Base-by-base conservation (phyloP, 2,797 vertebrate genomes). In the Melanotaenia nigrans region DNA sequence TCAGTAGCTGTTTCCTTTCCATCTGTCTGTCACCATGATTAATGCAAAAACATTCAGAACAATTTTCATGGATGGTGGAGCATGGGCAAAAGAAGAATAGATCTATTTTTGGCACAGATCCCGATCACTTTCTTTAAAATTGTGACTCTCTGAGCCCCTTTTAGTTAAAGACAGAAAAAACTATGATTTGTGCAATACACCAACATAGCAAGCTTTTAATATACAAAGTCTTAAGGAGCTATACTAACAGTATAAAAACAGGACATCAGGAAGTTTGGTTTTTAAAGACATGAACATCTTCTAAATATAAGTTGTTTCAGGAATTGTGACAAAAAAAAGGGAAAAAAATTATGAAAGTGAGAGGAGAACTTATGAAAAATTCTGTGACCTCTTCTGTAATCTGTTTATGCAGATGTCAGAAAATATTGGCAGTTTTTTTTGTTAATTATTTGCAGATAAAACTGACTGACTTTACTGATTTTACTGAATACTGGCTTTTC, bases 201-300 rank as follows among this genome's bases (percentile, higher is more conserved):
- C 18, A n/a, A 47, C 45, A 47, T 47, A 20, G 45, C 4, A 13
- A 24, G 22, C 7, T 13, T 4, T 11, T 22, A 13, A 49, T 9
- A 54, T 5, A 5, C 11, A 0, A 30, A 1, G 4, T 30, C 16
- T 4, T 55, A 28, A 16, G 12, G 10, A 5, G 33, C 11, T n/a
- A 20, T 49, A 58, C 33, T 33, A 25, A 47, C 28, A 47, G n/a
- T 59, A 42, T 16, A 59, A 49, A 32, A 38, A 62, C 16, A 33
- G 14, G 30, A 20, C 13, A 65, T 22, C 22, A 53, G 24, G 58
- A n/a, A 33, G 28, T 65, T 66, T 18, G 45, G 47, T 36, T 42
- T 60, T 51, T 53, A 53, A 59, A n/a, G n/a, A 12, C 49, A 54
- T 22, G 53, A 14, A 55, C 30, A 28, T 35, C 59, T 38, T 70